Conservation (phyloP, 2,888 invertebrate species). For the Philaethria dido region DNA sequence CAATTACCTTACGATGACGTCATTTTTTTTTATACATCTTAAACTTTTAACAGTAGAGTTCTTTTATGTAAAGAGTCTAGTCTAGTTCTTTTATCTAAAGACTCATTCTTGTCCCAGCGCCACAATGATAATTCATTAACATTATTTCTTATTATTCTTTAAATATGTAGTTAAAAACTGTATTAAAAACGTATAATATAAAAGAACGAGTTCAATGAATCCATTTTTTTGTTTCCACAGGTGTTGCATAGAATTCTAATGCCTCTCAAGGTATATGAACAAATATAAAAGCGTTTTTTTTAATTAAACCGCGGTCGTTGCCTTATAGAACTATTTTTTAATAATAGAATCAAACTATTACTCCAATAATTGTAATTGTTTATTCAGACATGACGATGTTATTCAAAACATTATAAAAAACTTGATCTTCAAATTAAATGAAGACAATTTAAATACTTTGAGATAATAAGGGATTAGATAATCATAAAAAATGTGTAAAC, state of each 20-base stretch:
- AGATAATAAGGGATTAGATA: too few species aligned
- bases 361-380: background rate
- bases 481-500: too few species aligned
- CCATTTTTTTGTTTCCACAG: background rate
- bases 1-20: too few species aligned
- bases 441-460: too few species aligned
- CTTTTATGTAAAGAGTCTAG: too few species aligned
- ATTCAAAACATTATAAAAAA: background rate
- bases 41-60: too few species aligned
- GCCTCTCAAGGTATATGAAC: background rate
- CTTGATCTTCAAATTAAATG: too few species aligned
- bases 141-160: background rate
- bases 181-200: background rate
- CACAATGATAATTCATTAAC: background rate
- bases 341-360: background rate
- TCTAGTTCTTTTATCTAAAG: too few species aligned
- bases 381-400: background rate
- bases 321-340: background rate
- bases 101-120: too few species aligned
- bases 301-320: background rate
- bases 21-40: too few species aligned
- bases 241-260: slow-evolving; percentile 2
- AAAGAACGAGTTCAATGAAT: slow-evolving; percentile 2
- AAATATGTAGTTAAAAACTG: background rate
- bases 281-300: background rate